Conservation (phyloP, 2,113 vertebrate species). For the Balaeniceps rex region DNA sequence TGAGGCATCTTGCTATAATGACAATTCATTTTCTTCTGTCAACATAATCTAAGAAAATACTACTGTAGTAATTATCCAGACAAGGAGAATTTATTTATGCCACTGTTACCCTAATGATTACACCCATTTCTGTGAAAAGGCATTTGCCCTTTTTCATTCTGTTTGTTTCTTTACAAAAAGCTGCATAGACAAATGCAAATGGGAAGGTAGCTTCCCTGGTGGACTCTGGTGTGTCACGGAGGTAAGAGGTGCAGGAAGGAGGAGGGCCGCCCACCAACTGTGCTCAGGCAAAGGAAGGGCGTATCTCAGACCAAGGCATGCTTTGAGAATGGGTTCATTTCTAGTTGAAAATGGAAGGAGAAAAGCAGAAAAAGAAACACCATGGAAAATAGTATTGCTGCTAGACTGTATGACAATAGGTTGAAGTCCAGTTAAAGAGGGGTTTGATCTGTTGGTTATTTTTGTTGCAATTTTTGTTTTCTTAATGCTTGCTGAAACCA, state of each 20-base stretch:
- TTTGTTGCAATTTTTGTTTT: background rate
- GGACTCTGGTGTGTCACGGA: background rate
- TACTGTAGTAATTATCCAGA: background rate
- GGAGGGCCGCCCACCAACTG: background rate
- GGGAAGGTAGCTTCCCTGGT: rapidly evolving
- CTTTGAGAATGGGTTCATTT: background rate
- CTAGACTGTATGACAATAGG: background rate
- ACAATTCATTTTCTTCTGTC: background rate
- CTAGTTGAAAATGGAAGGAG: background rate
- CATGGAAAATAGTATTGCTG: background rate
- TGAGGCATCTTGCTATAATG: background rate
- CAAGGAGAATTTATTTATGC: background rate
- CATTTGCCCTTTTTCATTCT: background rate
- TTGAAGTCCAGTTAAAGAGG: background rate
- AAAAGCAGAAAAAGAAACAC: background rate
- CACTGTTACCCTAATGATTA: background rate
- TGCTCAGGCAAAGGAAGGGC: rapidly evolving
- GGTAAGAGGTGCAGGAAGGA: background rate
- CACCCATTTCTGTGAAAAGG: background rate
- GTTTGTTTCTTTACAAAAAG: background rate
- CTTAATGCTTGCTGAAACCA: background rate
- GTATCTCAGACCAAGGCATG: background rate
- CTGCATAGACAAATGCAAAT: background rate
- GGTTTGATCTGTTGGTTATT: background rate
- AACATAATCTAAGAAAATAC: background rate